These are phyloP conservation scores for Orthosia cruda DNA, from an alignment of 2,888 invertebrate species.

Conservation along the genomic window DNA sequence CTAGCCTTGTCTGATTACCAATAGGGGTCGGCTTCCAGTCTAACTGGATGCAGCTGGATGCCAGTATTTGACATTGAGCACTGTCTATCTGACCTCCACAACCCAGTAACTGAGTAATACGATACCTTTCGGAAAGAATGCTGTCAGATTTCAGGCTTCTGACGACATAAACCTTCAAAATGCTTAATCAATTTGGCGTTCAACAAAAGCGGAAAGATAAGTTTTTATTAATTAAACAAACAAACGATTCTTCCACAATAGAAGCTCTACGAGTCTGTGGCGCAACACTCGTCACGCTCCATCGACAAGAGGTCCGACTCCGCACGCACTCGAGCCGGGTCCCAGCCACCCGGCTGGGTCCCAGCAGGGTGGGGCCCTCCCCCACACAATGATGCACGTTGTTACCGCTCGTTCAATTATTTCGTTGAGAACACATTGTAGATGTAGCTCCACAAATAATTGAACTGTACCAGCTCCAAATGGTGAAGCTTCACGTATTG, in stretches of 20 bases:
- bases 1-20: no score
- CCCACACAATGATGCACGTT: constrained; percentile 50
- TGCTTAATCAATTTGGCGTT: background rate
- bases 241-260: constrained; percentile 23
- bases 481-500: constrained; percentile 24
- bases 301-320: constrained; percentile 38
- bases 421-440: constrained; percentile 49
- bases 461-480: constrained; percentile 36
- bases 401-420: constrained; percentile 56
- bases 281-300: constrained; percentile 14
- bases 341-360: no score
- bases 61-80: no score
- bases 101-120: no score
- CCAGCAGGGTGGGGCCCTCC: background rate
- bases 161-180: background rate
- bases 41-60: no score
- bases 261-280: constrained; percentile 21
- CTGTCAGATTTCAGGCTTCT: background rate
- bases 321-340: constrained; percentile 44
- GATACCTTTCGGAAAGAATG: no score
- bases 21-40: no score
- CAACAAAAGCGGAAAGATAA: background rate
- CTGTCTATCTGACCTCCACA: no score
- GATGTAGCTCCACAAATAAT: constrained; percentile 44
- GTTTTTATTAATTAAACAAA: constrained; percentile 23